phyloP scores from a whole-genome alignment of 2,113 vertebrate genomes.

The Carassius auratus region DNA sequence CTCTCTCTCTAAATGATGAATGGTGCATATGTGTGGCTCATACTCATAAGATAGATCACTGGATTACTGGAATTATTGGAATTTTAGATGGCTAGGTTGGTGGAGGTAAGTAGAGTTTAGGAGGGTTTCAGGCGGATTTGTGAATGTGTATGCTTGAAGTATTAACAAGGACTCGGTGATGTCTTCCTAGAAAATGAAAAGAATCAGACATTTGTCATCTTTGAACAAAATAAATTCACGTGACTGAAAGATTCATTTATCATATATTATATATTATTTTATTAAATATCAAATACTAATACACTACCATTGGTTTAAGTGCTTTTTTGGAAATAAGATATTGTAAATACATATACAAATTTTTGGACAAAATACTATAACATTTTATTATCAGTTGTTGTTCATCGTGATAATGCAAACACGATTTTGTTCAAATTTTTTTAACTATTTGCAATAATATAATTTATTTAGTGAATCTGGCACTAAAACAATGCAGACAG shows the following conservation, averaged over 20 bases:
- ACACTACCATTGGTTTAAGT: too few relatives aligned
- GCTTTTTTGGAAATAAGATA: too few relatives aligned
- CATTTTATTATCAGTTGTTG: neutral
- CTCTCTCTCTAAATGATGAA: conserved; percentile 11
- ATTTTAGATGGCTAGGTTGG: conserved; percentile 22
- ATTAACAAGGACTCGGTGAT: neutral
- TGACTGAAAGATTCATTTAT: neutral
- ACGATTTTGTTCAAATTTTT: neutral
- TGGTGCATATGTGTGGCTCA: conserved; percentile 30
- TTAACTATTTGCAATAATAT: neutral
- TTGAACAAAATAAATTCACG: neutral
- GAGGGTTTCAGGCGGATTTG: too few relatives aligned
- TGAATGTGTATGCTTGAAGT: neutral
- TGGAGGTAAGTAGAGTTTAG: conserved; percentile 25
- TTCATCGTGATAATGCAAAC: neutral
- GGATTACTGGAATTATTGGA: conserved; percentile 35
- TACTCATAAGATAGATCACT: neutral
- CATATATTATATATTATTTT: too few relatives aligned
- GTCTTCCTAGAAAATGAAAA: conserved; percentile 26
- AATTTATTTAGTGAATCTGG: neutral
- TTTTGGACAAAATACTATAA: neutral
- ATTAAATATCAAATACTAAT: too few relatives aligned
- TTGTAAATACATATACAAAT: too few relatives aligned
- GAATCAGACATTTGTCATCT: neutral
- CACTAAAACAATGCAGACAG: neutral